phyloP scores from a whole-genome alignment of 37 sponge, comb jelly and placozoan genomes.

The Corticium candelabrum region DNA sequence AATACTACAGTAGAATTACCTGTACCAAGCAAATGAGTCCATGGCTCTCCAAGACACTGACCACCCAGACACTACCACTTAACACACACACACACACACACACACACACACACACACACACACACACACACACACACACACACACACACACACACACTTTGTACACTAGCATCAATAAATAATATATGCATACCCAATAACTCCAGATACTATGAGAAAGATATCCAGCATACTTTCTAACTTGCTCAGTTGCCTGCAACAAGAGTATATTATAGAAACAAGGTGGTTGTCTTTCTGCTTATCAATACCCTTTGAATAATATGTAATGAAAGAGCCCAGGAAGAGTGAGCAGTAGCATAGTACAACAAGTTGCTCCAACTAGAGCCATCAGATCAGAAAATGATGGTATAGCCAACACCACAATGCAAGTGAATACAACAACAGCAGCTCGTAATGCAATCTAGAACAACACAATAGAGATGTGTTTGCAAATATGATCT shows the following conservation, averaged over 20 bases:
- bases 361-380: slow-evolving; percentile 84
- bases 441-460: slow-evolving; percentile 39
- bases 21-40: no score
- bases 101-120: slow-evolving; percentile 1
- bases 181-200: slow-evolving; percentile 41
- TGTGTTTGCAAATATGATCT: no score
- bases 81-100: slow-evolving; percentile 5
- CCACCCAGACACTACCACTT: no score
- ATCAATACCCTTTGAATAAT: neutral
- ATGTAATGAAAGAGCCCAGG: slow-evolving; percentile 84
- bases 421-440: slow-evolving; percentile 62
- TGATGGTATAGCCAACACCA: slow-evolving; percentile 65
- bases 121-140: neutral
- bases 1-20: no score
- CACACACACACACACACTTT: slow-evolving; percentile 19
- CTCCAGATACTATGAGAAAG: slow-evolving; percentile 37
- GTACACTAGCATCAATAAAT: no score
- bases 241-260: slow-evolving; percentile 17
- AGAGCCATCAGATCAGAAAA: slow-evolving; percentile 92
- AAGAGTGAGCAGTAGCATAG: slow-evolving; percentile 81
- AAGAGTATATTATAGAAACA: no score
- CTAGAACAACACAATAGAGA: slow-evolving; percentile 20
- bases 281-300: no score
- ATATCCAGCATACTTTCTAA: slow-evolving; percentile 15
- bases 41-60: no score